Percentiles rank a stretch among this genome's conserved stretches.
phyloP scores from a whole-genome alignment of 2,113 vertebrate species.

The Rhipidura dahli region DNA sequence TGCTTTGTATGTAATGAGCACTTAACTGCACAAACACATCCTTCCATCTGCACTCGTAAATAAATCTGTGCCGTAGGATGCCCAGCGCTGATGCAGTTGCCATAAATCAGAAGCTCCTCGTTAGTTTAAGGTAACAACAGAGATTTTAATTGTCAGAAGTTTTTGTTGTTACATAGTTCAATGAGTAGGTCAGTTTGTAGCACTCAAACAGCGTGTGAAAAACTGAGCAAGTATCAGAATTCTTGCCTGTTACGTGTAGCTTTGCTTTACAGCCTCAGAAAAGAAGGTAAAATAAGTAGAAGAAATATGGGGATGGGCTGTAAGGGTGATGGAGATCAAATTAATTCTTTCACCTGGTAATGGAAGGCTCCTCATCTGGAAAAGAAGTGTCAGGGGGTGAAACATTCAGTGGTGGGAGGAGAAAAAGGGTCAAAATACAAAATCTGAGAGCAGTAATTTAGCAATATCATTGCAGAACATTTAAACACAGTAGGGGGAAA shows the following conservation, averaged over 20 bases:
- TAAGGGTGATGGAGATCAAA: background rate
- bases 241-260: background rate
- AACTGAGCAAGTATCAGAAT: background rate
- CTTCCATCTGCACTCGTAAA: background rate
- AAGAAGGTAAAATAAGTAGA: background rate
- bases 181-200: background rate
- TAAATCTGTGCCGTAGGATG: background rate
- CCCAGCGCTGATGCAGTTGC: background rate
- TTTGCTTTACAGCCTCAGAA: background rate
- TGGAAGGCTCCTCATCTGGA: background rate
- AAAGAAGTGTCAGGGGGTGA: background rate
- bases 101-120: background rate
- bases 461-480: background rate
- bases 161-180: background rate
- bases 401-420: background rate
- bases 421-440: background rate
- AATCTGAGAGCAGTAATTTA: background rate
- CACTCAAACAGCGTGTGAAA: background rate
- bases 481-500: background rate
- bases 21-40: background rate
- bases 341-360: background rate
- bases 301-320: background rate
- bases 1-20: background rate
- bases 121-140: background rate
- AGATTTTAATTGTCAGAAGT: background rate